phyloP scores from a whole-genome alignment of 1,140 invertebrate genomes.

The Drosophila watanabei region DNA sequence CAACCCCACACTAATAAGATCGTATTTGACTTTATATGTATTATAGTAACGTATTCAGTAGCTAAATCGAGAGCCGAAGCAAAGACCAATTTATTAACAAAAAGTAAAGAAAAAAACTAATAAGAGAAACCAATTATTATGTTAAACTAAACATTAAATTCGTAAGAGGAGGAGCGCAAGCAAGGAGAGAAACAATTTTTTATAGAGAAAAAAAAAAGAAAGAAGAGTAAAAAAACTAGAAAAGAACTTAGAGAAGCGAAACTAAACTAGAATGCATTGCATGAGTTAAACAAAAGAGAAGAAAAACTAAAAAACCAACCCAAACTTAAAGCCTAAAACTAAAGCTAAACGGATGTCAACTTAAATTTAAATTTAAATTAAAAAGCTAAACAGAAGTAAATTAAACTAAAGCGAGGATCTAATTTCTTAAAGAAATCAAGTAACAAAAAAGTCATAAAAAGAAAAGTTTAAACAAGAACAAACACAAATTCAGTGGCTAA shows the following conservation, averaged over 20 bases:
- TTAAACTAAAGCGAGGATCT: constrained; percentile 39
- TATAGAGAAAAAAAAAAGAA: constrained; percentile 41
- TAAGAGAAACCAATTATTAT: constrained; percentile 61
- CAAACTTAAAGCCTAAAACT: constrained; percentile 36
- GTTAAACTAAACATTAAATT: constrained; percentile 71
- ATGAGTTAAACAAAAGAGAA: constrained; percentile 52
- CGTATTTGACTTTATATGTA: constrained; percentile 82
- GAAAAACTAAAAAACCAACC: constrained; percentile 32
- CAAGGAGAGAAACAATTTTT: constrained; percentile 67
- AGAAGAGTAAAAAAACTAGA: neutral
- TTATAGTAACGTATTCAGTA: constrained; percentile 80
- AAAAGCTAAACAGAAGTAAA: constrained; percentile 37
- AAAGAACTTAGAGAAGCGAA: constrained; percentile 36
- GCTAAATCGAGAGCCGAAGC: constrained; percentile 76
- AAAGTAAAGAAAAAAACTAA: constrained; percentile 36
- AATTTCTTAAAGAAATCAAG: constrained; percentile 68
- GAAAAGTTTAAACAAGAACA: constrained; percentile 10
- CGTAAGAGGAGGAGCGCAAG: constrained; percentile 3
- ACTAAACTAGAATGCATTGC: constrained; percentile 64
- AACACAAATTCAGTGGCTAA: constrained; percentile 54
- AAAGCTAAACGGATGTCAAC: constrained; percentile 46
- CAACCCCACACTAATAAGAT: constrained; percentile 60
- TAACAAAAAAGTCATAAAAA: constrained; percentile 27
- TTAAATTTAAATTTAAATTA: constrained; percentile 42
- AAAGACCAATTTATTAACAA: constrained; percentile 84